phyloP scores from a whole-genome alignment of 2,113 vertebrate genomes.

The Oostethus manadensis region DNA sequence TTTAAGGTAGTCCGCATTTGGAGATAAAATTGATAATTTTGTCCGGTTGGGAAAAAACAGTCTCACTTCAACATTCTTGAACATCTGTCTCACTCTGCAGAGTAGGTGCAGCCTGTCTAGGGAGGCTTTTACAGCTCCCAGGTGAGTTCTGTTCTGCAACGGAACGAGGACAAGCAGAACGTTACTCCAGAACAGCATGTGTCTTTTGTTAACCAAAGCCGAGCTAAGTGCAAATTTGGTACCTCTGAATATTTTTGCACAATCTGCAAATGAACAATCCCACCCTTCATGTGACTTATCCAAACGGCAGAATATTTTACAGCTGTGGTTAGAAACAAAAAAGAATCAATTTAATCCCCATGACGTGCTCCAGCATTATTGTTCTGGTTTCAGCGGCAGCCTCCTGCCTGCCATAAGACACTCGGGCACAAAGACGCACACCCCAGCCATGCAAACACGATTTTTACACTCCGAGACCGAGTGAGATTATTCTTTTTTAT shows the following conservation, averaged over 20 bases:
- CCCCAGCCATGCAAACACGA: conserved; percentile 64
- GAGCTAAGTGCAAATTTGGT: neutral
- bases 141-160: conserved; percentile 21
- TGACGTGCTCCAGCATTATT: conserved; percentile 46
- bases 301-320: conserved; percentile 33
- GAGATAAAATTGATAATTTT: conserved; percentile 8
- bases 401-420: conserved; percentile 51
- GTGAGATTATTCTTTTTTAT: conserved; percentile 61
- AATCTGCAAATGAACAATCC: conserved; percentile 2
- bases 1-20: conserved; percentile 15
- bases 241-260: conserved; percentile 10
- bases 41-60: conserved; percentile 7
- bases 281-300: conserved; percentile 8
- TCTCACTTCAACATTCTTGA: conserved; percentile 10
- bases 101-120: conserved; percentile 21
- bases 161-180: conserved; percentile 19
- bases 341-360: conserved; percentile 30
- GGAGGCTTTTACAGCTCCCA: conserved; percentile 31
- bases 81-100: conserved; percentile 23
- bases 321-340: conserved; percentile 20
- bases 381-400: conserved; percentile 40
- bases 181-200: conserved; percentile 18
- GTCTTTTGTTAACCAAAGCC: conserved; percentile 8
- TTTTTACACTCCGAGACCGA: conserved; percentile 67
- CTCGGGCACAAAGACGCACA: conserved; percentile 49